Conservation (phyloP, 2,888 invertebrate species). For the Himalopsyche kuldschensis region DNA sequence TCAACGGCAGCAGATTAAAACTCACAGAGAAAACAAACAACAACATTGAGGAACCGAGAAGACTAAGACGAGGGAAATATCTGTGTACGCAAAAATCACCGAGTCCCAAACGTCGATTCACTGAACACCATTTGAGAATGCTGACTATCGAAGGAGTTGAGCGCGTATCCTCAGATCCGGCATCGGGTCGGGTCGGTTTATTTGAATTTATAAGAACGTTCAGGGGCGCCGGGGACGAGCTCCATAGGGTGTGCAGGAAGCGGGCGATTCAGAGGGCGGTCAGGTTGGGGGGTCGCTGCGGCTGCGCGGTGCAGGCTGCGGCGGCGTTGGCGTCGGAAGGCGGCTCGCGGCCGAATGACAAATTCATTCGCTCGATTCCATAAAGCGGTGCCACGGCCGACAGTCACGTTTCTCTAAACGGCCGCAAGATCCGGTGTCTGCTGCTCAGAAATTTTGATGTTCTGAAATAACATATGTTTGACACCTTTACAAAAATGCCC, state of each 20-base stretch:
- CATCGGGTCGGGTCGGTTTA: background rate
- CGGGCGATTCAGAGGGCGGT: background rate
- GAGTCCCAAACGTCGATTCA: background rate
- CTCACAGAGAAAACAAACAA: background rate
- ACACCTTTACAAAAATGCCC: background rate
- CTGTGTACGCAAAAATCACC: background rate
- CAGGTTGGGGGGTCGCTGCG: conserved; percentile 36
- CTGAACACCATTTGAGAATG: background rate
- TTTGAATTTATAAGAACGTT: background rate
- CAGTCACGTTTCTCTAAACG: conserved; percentile 97
- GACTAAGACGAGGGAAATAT: background rate
- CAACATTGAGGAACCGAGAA: background rate
- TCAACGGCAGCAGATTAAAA: background rate
- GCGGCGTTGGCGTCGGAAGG: conserved; percentile 41
- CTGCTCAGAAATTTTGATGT: conserved; percentile 95
- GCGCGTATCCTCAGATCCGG: background rate
- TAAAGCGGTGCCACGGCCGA: conserved; percentile 46
- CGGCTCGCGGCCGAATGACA: conserved; percentile 49
- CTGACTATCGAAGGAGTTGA: background rate
- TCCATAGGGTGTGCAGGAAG: background rate
- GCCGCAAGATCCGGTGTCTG: conserved; percentile 96
- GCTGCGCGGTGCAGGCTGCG: conserved; percentile 8
- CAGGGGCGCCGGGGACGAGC: background rate
- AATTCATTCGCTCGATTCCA: conserved; percentile 40
- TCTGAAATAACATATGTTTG: conserved; percentile 57